phyloP scores from a whole-genome alignment of 1,140 invertebrate genomes.

The Microvelia longipes region DNA sequence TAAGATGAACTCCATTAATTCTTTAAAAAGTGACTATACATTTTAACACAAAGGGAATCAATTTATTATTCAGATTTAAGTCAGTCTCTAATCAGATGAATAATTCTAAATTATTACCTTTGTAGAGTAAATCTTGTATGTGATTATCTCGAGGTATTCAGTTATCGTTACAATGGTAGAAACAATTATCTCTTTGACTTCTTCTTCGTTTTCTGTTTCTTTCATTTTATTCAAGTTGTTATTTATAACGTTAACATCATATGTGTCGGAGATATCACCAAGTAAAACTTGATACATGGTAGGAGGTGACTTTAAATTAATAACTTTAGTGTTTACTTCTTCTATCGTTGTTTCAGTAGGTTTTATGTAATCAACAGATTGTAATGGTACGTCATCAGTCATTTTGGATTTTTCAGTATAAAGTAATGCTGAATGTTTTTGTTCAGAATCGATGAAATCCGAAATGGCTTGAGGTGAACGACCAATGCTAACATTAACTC shows the following conservation, averaged over 20 bases:
- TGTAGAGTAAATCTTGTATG: slow-evolving; percentile 10
- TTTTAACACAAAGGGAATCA: too few relatives aligned
- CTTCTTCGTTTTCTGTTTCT: slow-evolving; percentile 30
- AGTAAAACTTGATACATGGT: background rate
- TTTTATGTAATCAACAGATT: background rate
- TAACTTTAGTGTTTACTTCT: background rate
- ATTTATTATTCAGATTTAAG: too few relatives aligned
- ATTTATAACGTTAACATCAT: slow-evolving; percentile 1
- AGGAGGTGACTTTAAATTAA: background rate
- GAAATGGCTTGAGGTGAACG: background rate
- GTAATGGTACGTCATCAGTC: background rate
- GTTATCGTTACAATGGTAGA: slow-evolving; percentile 7
- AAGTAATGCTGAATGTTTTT: background rate
- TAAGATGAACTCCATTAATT: too few relatives aligned
- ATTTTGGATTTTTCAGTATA: background rate
- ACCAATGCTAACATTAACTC: background rate
- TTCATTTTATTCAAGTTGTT: slow-evolving; percentile 31
- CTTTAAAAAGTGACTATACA: too few relatives aligned
- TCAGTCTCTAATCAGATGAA: too few relatives aligned
- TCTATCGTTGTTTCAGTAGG: background rate
- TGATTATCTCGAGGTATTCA: slow-evolving; percentile 14
- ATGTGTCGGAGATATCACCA: background rate
- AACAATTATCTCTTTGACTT: slow-evolving; percentile 2
- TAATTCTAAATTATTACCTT: too few relatives aligned
- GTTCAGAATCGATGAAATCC: background rate